Evolutionary conservation across 2,888 invertebrate genomes (phyloP).

Genomic region (Nasonovia ribisnigri): DNA sequence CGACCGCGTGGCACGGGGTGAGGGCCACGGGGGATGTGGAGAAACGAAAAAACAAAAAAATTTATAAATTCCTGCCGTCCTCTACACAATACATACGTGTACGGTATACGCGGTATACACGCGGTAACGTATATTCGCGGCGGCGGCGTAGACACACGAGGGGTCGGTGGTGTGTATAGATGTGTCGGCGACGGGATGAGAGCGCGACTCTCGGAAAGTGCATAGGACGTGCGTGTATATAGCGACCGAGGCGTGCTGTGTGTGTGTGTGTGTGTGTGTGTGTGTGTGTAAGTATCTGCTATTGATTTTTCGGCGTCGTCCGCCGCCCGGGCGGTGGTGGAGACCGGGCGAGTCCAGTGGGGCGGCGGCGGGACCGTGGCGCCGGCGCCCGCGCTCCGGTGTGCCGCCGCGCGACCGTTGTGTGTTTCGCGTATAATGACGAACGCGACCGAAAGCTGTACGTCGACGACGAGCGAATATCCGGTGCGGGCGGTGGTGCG

Average conservation of each 20-base stretch:
- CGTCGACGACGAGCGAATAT: slow-evolving; percentile 42
- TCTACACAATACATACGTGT: not conserved
- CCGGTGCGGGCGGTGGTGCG: slow-evolving; percentile 57
- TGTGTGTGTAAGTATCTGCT: slow-evolving; percentile 6
- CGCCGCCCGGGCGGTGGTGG: slow-evolving; percentile 66
- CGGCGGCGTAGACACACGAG: not conserved
- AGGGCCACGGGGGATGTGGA: not conserved
- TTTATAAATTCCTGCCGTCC: not conserved
- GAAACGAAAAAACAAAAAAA: not conserved
- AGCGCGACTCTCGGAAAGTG: slow-evolving; percentile 41
- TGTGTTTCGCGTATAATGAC: slow-evolving; percentile 30
- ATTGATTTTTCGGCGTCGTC: slow-evolving; percentile 66
- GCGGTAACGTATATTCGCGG: not conserved
- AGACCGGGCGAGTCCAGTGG: slow-evolving; percentile 46
- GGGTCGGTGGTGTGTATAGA: slow-evolving; percentile 12
- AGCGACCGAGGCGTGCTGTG: not conserved
- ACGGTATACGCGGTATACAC: not conserved
- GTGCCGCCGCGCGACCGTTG: slow-evolving; percentile 59
- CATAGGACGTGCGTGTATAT: not conserved
- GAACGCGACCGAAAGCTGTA: slow-evolving; percentile 60
- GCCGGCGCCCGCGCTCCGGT: slow-evolving; percentile 65
- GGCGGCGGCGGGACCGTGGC: slow-evolving; percentile 66
- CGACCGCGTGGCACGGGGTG: not conserved
- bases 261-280: not conserved
- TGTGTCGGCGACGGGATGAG: slow-evolving; percentile 35